Conservation (phyloP, 2,888 invertebrate genomes). For the Amphipoea lucens region DNA sequence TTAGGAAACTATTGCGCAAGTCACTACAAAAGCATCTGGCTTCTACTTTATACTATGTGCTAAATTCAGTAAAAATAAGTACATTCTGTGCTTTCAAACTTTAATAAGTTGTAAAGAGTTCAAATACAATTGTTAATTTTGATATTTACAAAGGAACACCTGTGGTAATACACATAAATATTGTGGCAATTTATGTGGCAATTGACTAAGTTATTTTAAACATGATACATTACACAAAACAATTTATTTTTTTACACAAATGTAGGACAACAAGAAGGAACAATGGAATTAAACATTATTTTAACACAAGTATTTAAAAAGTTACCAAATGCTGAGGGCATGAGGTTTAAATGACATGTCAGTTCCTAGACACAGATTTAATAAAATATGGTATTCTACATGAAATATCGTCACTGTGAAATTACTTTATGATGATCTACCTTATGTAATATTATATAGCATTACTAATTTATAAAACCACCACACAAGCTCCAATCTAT, state of each 20-base stretch:
- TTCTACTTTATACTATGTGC: conserved; percentile 69
- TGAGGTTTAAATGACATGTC: conserved; percentile 15
- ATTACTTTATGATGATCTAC: conserved; percentile 39
- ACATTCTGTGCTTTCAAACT: conserved; percentile 68
- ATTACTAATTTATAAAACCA: conserved; percentile 52
- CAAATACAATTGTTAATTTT: conserved; percentile 49
- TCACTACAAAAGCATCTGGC: conserved; percentile 71
- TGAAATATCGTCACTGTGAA: conserved; percentile 23
- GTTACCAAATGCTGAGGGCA: conserved; percentile 37
- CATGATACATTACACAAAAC: conserved; percentile 24
- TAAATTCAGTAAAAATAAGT: conserved; percentile 67
- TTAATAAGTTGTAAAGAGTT: conserved; percentile 40
- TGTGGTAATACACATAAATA: conserved; percentile 47
- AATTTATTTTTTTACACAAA: conserved; percentile 8
- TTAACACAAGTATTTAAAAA: conserved; percentile 18
- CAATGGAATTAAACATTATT: conserved; percentile 9
- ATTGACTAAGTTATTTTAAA: conserved; percentile 52
- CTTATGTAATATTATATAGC: conserved; percentile 37
- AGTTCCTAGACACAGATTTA: conserved; percentile 13
- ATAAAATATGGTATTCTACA: conserved; percentile 35
- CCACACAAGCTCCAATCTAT: conserved; percentile 50
- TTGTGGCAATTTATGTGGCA: conserved; percentile 39
- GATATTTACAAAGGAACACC: conserved; percentile 62
- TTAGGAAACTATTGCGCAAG: conserved; percentile 62
- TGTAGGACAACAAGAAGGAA: background rate